phyloP scores from a whole-genome alignment of 37 sponge, comb jelly and placozoan genomes.

The Theonella swinhoei region DNA sequence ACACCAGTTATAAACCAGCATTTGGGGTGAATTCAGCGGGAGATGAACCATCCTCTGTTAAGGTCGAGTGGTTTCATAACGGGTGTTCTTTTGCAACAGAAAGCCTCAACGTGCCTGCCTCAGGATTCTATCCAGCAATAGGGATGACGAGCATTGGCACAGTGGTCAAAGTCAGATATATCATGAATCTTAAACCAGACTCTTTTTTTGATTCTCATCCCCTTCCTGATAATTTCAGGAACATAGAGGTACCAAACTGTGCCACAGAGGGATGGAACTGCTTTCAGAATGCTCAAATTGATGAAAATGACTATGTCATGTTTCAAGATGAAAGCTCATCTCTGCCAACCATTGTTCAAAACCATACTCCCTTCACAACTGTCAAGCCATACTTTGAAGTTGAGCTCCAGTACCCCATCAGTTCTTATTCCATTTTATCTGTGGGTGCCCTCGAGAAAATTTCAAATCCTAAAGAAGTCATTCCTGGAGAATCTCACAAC shows the following conservation, averaged over 20 bases:
- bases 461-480: not conserved
- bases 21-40: not conserved
- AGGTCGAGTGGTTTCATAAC: conserved; percentile 51
- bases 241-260: conserved; percentile 27
- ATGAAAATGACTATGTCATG: not conserved
- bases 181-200: conserved; percentile 22
- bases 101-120: conserved; percentile 24
- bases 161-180: conserved; percentile 16
- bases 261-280: conserved; percentile 20
- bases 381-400: conserved; percentile 37
- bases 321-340: not conserved
- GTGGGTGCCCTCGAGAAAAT: conserved; percentile 40
- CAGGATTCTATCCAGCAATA: conserved; percentile 58
- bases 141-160: conserved; percentile 26
- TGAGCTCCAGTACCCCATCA: not conserved
- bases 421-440: conserved; percentile 17
- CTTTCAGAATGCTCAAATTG: conserved; percentile 30
- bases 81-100: conserved; percentile 9
- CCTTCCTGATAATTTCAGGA: conserved; percentile 42
- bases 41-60: not conserved
- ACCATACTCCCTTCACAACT: conserved; percentile 20
- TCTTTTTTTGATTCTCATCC: conserved; percentile 56
- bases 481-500: conserved; percentile 41
- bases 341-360: conserved; percentile 27
- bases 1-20: no score